Conservation (phyloP, 92 coral and sea anemone species). For the Pocillopora grandis region DNA sequence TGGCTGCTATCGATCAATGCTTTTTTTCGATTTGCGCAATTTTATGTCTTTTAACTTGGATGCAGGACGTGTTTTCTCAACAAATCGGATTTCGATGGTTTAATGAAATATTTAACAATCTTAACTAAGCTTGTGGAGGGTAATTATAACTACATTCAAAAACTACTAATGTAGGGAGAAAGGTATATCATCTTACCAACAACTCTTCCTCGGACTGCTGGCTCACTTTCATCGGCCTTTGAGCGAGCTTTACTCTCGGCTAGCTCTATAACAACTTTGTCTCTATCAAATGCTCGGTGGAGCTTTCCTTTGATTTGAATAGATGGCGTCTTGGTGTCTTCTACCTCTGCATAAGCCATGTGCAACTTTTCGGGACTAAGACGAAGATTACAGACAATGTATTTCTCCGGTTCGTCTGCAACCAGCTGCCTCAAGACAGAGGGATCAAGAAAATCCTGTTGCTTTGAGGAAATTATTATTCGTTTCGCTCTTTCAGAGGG, state of each 20-base stretch:
- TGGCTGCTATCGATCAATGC: no score
- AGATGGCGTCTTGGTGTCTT: slow-evolving; percentile 81
- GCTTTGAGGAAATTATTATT: slow-evolving; percentile 24
- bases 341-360: slow-evolving; percentile 64
- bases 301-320: slow-evolving; percentile 74
- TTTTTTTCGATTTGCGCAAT: no score
- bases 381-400: slow-evolving; percentile 68
- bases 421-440: slow-evolving; percentile 49
- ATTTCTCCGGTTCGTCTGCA: slow-evolving; percentile 55
- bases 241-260: slow-evolving; percentile 1
- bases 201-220: slow-evolving; percentile 39
- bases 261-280: slow-evolving; percentile 79
- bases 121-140: no score
- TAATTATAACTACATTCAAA: background rate
- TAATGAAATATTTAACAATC: no score
- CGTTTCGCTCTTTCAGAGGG: slow-evolving; percentile 53
- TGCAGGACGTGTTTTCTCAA: no score
- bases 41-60: no score
- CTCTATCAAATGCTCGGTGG: slow-evolving; percentile 80
- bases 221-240: slow-evolving; percentile 6
- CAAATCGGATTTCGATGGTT: no score
- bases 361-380: slow-evolving; percentile 47
- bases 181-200: slow-evolving; percentile 42
- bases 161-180: background rate
- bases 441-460: slow-evolving; percentile 53